Conservation (phyloP, 2,888 invertebrate species). For the Drosophila recens region DNA sequence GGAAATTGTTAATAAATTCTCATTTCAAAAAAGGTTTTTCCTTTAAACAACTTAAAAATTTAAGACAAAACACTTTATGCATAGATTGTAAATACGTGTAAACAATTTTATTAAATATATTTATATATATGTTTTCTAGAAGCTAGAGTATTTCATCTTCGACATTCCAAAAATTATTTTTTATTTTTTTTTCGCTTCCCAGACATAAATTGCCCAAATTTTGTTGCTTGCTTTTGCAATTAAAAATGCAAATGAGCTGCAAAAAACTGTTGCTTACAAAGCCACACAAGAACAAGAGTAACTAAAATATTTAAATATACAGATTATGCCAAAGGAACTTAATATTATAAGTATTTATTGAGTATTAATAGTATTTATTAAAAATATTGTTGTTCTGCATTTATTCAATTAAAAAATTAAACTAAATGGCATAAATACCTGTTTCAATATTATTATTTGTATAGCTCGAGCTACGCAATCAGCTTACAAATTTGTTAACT, state of each 20-base stretch:
- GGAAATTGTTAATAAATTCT: too few species aligned
- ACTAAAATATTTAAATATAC: neutral
- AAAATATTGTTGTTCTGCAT: neutral
- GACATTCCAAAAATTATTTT: neutral
- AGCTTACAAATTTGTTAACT: conserved; percentile 28
- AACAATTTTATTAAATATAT: too few species aligned
- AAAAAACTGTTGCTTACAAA: neutral
- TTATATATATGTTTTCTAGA: neutral
- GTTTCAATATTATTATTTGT: conserved; percentile 8
- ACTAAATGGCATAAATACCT: conserved; percentile 1
- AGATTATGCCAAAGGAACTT: neutral
- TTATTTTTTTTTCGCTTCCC: neutral
- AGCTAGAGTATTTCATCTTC: neutral
- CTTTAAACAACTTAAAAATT: too few species aligned
- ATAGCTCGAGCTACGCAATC: conserved; percentile 12
- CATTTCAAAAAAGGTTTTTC: too few species aligned
- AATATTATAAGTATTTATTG: neutral
- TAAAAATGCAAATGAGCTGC: conserved; percentile 41
- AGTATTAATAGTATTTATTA: neutral
- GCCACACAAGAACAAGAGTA: neutral
- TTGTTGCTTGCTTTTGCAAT: conserved; percentile 23
- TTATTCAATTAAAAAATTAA: conserved; percentile 16
- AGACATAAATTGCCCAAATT: conserved; percentile 19
- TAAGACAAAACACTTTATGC: neutral
- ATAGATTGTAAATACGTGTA: neutral